Conservation (phyloP, 2,888 invertebrate species). For the Pristionchus entomophagus region DNA sequence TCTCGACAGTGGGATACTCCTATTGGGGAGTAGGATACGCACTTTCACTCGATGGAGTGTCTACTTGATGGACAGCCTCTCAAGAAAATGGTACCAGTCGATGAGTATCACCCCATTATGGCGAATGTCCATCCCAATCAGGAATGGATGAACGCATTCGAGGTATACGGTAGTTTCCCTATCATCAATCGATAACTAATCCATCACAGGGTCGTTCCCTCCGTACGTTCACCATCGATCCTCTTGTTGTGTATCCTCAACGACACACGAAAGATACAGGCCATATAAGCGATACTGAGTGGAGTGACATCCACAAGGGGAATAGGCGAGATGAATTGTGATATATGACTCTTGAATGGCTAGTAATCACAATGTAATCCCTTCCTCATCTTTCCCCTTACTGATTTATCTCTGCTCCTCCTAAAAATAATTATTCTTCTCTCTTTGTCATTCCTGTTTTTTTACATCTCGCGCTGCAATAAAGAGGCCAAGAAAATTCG, state of each 20-base stretch:
- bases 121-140: conserved; percentile 88
- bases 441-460: neutral
- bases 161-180: conserved; percentile 78
- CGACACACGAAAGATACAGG: conserved; percentile 92
- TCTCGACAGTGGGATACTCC: conserved; percentile 83
- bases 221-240: conserved; percentile 88
- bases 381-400: neutral
- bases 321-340: conserved; percentile 50
- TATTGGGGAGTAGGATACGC: conserved; percentile 91
- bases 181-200: neutral
- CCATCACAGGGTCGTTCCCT: conserved; percentile 81
- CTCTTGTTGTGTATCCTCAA: conserved; percentile 90
- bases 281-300: conserved; percentile 78
- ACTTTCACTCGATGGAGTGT: conserved; percentile 82
- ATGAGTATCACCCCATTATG: conserved; percentile 96
- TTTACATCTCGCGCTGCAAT: neutral
- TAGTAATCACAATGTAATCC: neutral
- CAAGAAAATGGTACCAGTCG: conserved; percentile 90
- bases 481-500: no score
- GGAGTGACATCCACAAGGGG: conserved; percentile 54
- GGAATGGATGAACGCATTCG: conserved; percentile 87
- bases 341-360: neutral
- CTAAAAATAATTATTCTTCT: neutral
- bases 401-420: neutral
- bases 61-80: conserved; percentile 88